phyloP scores from a whole-genome alignment of 2,797 vertebrate species.

The Cynopterus sphinx region DNA sequence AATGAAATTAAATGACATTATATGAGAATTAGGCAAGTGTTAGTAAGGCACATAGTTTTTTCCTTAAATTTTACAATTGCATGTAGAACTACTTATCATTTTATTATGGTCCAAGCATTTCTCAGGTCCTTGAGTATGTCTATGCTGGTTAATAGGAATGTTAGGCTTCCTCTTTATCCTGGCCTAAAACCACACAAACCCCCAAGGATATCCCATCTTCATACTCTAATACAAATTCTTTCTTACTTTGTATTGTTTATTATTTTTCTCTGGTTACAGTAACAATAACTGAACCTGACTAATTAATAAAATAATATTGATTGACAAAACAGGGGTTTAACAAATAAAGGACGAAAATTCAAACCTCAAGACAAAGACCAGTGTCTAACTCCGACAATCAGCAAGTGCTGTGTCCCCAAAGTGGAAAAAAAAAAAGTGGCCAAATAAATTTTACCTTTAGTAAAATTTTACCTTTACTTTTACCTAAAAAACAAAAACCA shows the following conservation, averaged over 20 bases:
- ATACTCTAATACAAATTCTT: neutral
- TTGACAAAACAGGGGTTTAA: neutral
- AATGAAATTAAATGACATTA: neutral
- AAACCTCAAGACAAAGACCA: neutral
- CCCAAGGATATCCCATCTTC: neutral
- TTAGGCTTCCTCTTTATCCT: neutral
- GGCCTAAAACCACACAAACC: neutral
- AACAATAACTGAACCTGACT: neutral
- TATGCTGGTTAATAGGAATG: neutral
- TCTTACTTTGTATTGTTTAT: neutral
- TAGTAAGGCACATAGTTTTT: neutral
- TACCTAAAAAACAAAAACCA: neutral
- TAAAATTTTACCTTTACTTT: neutral
- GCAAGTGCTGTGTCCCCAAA: neutral
- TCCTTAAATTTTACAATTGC: neutral
- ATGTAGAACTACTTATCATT: neutral
- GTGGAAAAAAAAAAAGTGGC: neutral
- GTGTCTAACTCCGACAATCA: neutral
- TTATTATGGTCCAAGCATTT: neutral
- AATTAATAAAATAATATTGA: neutral
- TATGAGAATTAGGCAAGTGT: neutral
- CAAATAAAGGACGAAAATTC: neutral
- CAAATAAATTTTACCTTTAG: neutral
- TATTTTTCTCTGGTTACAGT: neutral
- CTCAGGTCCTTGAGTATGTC: neutral